phyloP scores from a whole-genome alignment of 2,113 vertebrate species.

The Embiotoca jacksoni region DNA sequence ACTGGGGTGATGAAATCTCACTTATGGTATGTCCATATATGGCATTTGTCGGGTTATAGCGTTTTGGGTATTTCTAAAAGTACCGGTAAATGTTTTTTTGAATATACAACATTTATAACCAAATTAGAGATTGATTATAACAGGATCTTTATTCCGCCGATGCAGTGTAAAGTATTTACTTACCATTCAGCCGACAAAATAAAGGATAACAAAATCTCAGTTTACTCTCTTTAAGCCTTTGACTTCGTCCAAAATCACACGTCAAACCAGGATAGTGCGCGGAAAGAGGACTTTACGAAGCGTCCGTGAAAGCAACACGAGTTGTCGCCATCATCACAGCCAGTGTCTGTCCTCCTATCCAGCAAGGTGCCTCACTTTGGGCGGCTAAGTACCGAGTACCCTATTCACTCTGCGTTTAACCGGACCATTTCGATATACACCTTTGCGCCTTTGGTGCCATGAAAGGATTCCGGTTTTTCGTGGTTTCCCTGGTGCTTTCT shows the following conservation, averaged over 20 bases:
- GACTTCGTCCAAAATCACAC: neutral
- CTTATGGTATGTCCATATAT: too few relatives aligned
- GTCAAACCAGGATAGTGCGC: too few relatives aligned
- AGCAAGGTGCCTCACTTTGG: slow-evolving; percentile 42
- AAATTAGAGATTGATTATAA: too few relatives aligned
- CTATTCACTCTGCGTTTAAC: neutral
- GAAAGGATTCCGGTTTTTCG: slow-evolving; percentile 62
- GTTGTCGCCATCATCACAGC: slow-evolving; percentile 19
- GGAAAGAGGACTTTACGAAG: neutral
- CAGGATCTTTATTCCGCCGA: too few relatives aligned
- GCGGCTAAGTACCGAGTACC: slow-evolving; percentile 25
- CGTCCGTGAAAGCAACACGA: slow-evolving; percentile 28
- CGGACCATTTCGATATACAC: slow-evolving; percentile 4
- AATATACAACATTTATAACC: too few relatives aligned
- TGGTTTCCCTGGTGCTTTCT: slow-evolving; percentile 73
- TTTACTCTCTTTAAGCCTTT: too few relatives aligned
- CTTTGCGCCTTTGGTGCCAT: slow-evolving; percentile 35
- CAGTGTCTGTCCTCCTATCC: neutral
- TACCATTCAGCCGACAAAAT: too few relatives aligned
- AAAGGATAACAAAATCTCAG: too few relatives aligned
- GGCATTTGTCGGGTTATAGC: neutral
- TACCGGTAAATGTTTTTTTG: neutral
- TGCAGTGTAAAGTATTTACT: too few relatives aligned
- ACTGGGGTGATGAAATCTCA: too few relatives aligned
- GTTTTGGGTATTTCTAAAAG: neutral